A percentile compares a stretch with the other conserved stretches of the same genome.
phyloP scores from a whole-genome alignment of 2,888 invertebrate species.

The Eupelmus urozonus region DNA sequence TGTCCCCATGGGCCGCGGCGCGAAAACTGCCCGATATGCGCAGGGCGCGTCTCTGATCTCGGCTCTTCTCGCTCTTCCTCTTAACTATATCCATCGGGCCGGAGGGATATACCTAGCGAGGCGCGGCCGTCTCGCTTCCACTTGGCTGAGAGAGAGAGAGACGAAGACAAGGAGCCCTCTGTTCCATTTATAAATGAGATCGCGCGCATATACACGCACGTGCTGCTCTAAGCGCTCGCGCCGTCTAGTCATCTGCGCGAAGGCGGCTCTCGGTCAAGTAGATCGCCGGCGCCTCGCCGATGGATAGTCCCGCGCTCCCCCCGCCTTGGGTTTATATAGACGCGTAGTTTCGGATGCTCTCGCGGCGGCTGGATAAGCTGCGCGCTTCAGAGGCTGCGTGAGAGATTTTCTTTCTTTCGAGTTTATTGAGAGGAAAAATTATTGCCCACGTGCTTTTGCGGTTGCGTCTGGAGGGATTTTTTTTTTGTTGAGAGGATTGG shows the following conservation, averaged over 20 bases:
- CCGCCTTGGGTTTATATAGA: not conserved
- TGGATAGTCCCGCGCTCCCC: not conserved
- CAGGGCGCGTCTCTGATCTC: too few species aligned
- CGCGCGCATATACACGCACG: conserved; percentile 2
- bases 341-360: too few species aligned
- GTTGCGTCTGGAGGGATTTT: too few species aligned
- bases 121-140: conserved; percentile 28
- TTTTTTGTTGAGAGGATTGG: too few species aligned
- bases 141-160: conserved; percentile 34
- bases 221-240: conserved; percentile 19
- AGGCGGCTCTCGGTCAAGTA: conserved; percentile 1
- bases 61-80: conserved; percentile 4
- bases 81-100: not conserved
- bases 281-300: conserved; percentile 25
- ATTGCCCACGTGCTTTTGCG: too few species aligned
- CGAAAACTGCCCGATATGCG: too few species aligned
- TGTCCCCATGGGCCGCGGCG: not conserved
- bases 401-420: too few species aligned
- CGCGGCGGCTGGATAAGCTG: too few species aligned
- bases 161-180: conserved; percentile 67
- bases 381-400: too few species aligned
- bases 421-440: too few species aligned
- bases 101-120: conserved; percentile 6
- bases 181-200: conserved; percentile 66
- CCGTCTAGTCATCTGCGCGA: conserved; percentile 28